phyloP scores from a whole-genome alignment of 1,140 invertebrate species.

The Magallana gigas region DNA sequence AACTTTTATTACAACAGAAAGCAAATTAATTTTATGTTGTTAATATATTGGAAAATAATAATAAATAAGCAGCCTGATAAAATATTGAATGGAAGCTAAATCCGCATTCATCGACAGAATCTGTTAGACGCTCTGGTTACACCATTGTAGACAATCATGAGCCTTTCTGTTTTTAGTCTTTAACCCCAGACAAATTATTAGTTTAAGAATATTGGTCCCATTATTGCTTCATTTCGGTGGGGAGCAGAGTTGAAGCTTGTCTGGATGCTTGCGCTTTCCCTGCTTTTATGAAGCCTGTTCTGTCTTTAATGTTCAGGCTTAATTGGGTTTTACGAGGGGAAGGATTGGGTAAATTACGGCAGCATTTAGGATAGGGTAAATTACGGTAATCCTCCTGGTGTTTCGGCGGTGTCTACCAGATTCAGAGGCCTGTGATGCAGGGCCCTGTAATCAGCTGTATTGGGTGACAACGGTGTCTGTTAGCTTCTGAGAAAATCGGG shows the following conservation, averaged over 20 bases:
- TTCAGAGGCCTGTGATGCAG: neutral
- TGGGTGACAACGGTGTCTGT: neutral
- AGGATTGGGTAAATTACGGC: neutral
- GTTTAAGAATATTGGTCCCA: neutral
- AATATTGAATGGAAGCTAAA: too few relatives aligned
- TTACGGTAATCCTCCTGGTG: neutral
- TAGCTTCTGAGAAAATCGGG: too few relatives aligned
- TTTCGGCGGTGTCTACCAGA: neutral
- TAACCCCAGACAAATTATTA: too few relatives aligned
- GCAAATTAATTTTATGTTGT: too few relatives aligned
- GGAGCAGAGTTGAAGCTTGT: neutral
- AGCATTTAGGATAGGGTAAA: neutral
- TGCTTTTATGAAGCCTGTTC: constrained; percentile 11
- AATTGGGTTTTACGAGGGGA: constrained; percentile 13
- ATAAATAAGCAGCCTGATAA: too few relatives aligned
- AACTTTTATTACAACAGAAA: too few relatives aligned
- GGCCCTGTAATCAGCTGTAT: neutral
- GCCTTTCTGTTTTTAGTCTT: too few relatives aligned
- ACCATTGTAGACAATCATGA: too few relatives aligned
- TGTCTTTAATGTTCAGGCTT: constrained; percentile 14
- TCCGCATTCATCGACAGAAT: too few relatives aligned
- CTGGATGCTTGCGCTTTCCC: neutral
- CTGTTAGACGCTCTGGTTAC: too few relatives aligned
- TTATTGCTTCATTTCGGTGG: neutral
- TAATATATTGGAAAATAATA: too few relatives aligned